Conservation (phyloP, 2,888 invertebrate genomes). For the Drosophila sordidapex region DNA sequence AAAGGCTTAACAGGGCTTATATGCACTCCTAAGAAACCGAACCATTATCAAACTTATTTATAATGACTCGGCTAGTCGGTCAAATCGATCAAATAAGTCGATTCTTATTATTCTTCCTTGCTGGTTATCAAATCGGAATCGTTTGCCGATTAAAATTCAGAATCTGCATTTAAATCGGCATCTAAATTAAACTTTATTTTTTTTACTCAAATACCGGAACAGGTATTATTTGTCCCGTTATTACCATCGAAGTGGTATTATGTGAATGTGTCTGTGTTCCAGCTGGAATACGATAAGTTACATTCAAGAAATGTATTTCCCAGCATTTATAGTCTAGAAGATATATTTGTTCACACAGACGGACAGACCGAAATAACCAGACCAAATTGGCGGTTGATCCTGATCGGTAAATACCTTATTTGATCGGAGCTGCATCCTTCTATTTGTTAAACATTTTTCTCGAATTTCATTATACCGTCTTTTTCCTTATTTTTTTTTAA, state of each 20-base stretch:
- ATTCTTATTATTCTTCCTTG: not conserved
- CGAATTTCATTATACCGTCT: not conserved
- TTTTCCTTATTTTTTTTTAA: not conserved
- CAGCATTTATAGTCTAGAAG: not conserved
- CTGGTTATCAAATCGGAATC: no score
- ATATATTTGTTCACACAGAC: not conserved
- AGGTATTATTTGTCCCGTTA: not conserved
- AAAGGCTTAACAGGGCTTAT: not conserved
- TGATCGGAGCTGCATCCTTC: not conserved
- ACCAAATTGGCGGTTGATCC: not conserved
- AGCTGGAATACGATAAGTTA: not conserved
- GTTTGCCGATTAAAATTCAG: not conserved
- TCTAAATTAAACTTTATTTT: not conserved
- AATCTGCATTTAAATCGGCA: not conserved
- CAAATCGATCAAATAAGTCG: not conserved
- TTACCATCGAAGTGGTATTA: not conserved
- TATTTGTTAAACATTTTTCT: not conserved
- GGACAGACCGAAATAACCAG: not conserved
- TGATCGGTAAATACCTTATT: not conserved
- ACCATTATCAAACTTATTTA: not conserved
- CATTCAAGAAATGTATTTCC: not conserved
- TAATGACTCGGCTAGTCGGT: not conserved
- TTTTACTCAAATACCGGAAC: not conserved
- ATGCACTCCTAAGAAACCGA: not conserved
- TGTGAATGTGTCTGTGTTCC: not conserved